Percentiles rank a stretch among this genome's conserved stretches.
Evolutionary conservation across 2,113 vertebrate genomes (phyloP).

Genomic region (Psammodynastes pulverulentus): DNA sequence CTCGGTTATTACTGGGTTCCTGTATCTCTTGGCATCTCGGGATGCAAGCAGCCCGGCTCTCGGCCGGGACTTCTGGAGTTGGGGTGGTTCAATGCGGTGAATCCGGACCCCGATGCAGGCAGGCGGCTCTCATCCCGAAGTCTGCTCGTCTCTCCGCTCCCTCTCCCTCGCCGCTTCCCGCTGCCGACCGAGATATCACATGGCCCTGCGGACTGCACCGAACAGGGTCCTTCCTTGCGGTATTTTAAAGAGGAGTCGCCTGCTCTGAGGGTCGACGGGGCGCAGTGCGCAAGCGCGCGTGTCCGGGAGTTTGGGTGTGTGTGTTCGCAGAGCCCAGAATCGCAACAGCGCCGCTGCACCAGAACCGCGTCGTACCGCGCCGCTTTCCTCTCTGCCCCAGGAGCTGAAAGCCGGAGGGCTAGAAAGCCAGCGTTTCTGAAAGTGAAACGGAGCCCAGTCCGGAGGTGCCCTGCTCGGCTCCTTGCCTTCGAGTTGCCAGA

Average conservation of each 20-base stretch:
- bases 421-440: background rate
- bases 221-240: background rate
- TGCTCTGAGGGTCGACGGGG: background rate
- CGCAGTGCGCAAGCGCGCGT: background rate
- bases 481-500: background rate
- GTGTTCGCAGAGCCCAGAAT: background rate
- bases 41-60: background rate
- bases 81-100: background rate
- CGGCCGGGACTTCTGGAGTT: background rate
- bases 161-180: background rate
- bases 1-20: background rate
- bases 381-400: background rate
- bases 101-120: background rate
- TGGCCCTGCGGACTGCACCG: background rate
- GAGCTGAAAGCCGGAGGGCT: background rate
- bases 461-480: background rate
- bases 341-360: background rate
- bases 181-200: conserved; percentile 12
- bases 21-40: background rate
- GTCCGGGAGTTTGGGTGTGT: background rate
- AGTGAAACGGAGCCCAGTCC: background rate
- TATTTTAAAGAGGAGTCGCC: background rate
- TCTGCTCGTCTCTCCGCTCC: background rate
- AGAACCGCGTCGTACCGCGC: background rate
- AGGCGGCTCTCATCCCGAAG: background rate